Evolutionary conservation across 2,113 vertebrate species (phyloP), one percentile per base, ranked within the genome.

Genomic region (Zapus hudsonius): DNA sequence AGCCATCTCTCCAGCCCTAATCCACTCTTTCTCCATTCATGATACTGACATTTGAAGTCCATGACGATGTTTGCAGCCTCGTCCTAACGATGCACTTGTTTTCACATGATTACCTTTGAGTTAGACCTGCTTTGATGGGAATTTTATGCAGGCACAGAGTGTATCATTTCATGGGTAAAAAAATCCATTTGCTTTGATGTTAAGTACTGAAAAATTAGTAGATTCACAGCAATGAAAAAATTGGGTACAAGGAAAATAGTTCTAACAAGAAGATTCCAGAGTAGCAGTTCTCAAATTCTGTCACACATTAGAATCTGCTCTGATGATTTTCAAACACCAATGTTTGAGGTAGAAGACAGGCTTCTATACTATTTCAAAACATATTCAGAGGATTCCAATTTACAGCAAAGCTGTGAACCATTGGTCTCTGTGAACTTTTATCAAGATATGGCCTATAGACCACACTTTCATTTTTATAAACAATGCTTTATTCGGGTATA

Each of bases 61-160:
- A n/a, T 44, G 92, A 74, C 25, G 55, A 42, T 87, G 7, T 91
- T 83, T 57, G 6, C 63, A 85, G 61, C 87, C 52, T 91, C 31
- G 81, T 63, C 78, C 31, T 88, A 42, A 93, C 36, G 7, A 75
- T 84, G 19, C 16, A 38, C 90, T 81, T 91, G 38, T 93, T 91
- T 88, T 7, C 22, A 64, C 1, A 22, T 81, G 64, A 57, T 91
- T 81, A 47, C 42, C 82, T 75, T 63, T 84, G 67, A 36, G 36
- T 82, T 89, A 22, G 74, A 67, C 59, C 72, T 63, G 36, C 40
- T 57, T 4, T 52, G 31, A 13, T 44, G 70, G 47, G 44, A 81
- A 72, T 59, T 66, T 59, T 59, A 42, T 27, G 22, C 31, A 69
- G 33, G 52, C 85, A 38, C 9, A 8, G 23, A 73, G 10, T 90